Base-by-base conservation (phyloP, 2,888 invertebrate species). In the Pristionchus arcanus region DNA sequence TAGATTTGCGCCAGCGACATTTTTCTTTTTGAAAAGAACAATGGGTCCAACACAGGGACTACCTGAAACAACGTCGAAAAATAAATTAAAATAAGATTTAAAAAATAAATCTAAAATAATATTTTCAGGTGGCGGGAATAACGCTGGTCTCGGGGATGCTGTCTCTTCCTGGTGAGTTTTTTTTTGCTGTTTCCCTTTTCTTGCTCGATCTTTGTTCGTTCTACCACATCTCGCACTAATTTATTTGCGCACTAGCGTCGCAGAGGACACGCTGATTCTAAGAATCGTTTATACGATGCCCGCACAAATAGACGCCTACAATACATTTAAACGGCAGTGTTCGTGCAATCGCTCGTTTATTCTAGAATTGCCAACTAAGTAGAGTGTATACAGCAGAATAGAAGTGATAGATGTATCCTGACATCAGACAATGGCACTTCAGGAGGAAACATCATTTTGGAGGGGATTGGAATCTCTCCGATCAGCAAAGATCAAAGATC, bases 1-100 rank as follows among this genome's bases (percentile, higher is more conserved):
- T 77, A 77, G 77, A 77, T 77, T 77, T 31, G 68, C n/a, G 68
- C 68, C 68, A 19, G 2, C 68, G 28, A 59, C 59, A 59, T 59
- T 59, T 25, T 21, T 28, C 68, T 5, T 11, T 13, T 0, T 28
- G 63, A 63, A n/a, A 21, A 63, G 42, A 59, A 5, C 59, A 59
- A 59, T 21, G 59, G 19, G 59, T 59, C 59, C 59, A 25, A 19
- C 59, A 19, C 11, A 21, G 68, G 68, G 66, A 66, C n/a, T n/a
- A n/a, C n/a, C n/a, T 66, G 66, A n/a, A 11, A 13, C 13, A 9
- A 11, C 42, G 2, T 68, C 31, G 68, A 68, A 28, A 11, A 68
- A 68, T 15, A 74, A 5, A 37, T 5, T 42, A 9, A 42, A 42
- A 42, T 9, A 42, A 9, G 42, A 42, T 5, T 49, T 1, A 49